Conservation (phyloP, 2,113 vertebrate genomes). For the Haemorhous mexicanus region DNA sequence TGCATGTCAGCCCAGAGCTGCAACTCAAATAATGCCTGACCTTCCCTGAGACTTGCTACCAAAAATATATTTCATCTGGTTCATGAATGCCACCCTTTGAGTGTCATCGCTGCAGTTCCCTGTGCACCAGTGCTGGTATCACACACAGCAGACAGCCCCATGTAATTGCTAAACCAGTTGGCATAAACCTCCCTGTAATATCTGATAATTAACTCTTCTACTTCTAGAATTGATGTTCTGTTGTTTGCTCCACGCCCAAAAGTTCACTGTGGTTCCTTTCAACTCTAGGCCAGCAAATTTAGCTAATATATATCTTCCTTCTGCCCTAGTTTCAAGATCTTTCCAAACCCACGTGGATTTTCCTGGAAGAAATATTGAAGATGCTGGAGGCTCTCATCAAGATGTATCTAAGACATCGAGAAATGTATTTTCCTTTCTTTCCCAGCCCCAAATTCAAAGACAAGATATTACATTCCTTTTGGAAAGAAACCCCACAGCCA, state of each 20-base stretch:
- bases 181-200: not conserved
- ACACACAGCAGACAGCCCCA: not conserved
- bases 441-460: not conserved
- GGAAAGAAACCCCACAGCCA: not conserved
- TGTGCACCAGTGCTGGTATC: not conserved
- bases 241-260: not conserved
- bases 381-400: not conserved
- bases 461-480: not conserved
- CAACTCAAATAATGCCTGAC: not conserved
- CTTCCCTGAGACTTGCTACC: not conserved
- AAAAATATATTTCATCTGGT: not conserved
- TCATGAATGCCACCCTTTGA: not conserved
- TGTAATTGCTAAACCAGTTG: not conserved
- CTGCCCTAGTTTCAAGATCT: conserved; percentile 9
- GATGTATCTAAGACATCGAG: not conserved
- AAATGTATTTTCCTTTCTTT: not conserved
- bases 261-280: not conserved
- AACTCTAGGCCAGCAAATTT: not conserved
- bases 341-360: not conserved
- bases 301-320: not conserved
- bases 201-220: not conserved
- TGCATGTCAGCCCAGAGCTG: not conserved
- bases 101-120: not conserved
- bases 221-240: not conserved
- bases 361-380: not conserved